Conservation (phyloP, 2,113 vertebrate genomes). For the Ochotona princeps region DNA sequence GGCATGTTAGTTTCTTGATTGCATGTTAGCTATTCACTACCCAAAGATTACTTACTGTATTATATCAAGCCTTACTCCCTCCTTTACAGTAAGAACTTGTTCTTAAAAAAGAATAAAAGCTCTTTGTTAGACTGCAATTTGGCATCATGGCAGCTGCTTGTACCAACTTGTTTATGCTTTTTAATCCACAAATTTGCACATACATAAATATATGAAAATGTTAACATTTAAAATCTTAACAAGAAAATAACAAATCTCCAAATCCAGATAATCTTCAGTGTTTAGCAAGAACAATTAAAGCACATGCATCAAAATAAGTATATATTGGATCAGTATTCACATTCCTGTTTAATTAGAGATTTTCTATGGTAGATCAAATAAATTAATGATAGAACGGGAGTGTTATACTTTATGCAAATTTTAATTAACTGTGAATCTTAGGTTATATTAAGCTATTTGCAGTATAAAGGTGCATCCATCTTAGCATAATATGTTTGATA, state of each 20-base stretch:
- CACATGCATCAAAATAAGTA: conserved; percentile 11
- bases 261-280: not conserved
- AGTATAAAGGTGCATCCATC: not conserved
- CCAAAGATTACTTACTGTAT: conserved; percentile 40
- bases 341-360: conserved; percentile 3
- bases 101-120: conserved; percentile 48
- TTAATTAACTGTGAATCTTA: conserved; percentile 19
- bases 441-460: not conserved
- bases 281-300: conserved; percentile 36
- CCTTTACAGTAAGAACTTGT: not conserved
- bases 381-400: not conserved
- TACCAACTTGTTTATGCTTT: conserved; percentile 34
- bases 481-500: not conserved
- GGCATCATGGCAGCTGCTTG: not conserved
- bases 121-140: not conserved
- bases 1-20: not conserved
- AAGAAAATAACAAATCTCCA: conserved; percentile 31
- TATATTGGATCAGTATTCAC: not conserved
- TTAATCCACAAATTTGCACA: conserved; percentile 17
- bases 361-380: conserved; percentile 33
- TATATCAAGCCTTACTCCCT: not conserved
- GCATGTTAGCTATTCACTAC: conserved; percentile 34
- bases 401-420: not conserved
- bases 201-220: conserved; percentile 40
- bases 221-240: conserved; percentile 35